phyloP scores from a whole-genome alignment of 2,888 invertebrate genomes.

The Tubulanus polymorphus region DNA sequence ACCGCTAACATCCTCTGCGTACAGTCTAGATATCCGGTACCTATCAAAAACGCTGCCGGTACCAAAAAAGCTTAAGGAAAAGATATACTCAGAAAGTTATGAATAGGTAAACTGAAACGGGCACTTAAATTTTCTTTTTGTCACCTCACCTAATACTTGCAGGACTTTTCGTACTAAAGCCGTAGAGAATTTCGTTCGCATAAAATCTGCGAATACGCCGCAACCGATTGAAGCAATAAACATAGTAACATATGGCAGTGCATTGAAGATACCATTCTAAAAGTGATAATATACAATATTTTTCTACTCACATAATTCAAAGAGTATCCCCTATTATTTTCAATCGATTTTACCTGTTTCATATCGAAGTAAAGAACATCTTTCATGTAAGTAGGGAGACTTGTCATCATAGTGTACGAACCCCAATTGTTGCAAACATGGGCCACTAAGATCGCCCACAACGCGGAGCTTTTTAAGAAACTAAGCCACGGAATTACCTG shows the following conservation, averaged over 20 bases:
- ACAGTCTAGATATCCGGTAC: constrained; percentile 65
- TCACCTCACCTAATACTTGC: constrained; percentile 8
- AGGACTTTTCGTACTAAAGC: constrained; percentile 17
- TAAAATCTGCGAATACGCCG: constrained; percentile 78
- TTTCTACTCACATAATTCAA: too few relatives aligned
- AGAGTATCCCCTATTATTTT: too few relatives aligned
- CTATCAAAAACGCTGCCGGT: constrained; percentile 79
- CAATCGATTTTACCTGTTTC: constrained; percentile 36
- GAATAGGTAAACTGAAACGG: too few relatives aligned
- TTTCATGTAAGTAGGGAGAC: constrained; percentile 53
- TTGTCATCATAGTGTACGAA: constrained; percentile 55
- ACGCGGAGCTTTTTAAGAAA: too few relatives aligned
- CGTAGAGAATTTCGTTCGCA: constrained; percentile 55
- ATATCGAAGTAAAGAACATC: constrained; percentile 50
- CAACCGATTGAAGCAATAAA: constrained; percentile 72
- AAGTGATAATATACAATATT: too few relatives aligned
- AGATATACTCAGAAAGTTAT: too few relatives aligned
- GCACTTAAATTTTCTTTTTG: too few relatives aligned
- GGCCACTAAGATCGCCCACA: constrained; percentile 51
- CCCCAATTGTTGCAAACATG: constrained; percentile 56
- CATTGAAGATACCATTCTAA: constrained; percentile 78
- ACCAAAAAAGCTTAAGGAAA: constrained; percentile 59
- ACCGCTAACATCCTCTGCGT: constrained; percentile 21
- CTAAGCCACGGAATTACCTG: too few relatives aligned
- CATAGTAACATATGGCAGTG: constrained; percentile 84